These are phyloP conservation scores for Dendrolimus punctatus DNA, from an alignment of 1,140 invertebrate species.

Conservation along the genomic window DNA sequence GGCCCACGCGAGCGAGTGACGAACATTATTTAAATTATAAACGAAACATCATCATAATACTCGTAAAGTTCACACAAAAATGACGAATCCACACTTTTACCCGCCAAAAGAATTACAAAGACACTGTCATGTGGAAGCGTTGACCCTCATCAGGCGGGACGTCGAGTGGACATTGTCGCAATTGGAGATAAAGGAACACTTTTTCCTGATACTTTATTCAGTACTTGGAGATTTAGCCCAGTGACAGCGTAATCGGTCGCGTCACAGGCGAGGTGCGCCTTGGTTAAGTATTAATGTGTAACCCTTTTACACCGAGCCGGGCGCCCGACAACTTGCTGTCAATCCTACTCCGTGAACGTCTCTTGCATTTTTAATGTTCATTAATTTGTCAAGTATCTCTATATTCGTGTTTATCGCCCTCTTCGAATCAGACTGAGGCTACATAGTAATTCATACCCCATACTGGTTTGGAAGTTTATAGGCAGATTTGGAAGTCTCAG, in stretches of 20 bases:
- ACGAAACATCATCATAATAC: too few relatives aligned
- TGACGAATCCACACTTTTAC: too few relatives aligned
- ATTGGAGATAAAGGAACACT: slow-evolving; percentile 55
- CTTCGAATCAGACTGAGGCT: too few relatives aligned
- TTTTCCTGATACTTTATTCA: slow-evolving; percentile 71
- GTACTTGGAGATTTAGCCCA: slow-evolving; percentile 54
- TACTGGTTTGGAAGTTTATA: too few relatives aligned
- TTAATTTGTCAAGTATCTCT: slow-evolving; percentile 56
- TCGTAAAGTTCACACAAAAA: too few relatives aligned
- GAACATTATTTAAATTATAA: too few relatives aligned
- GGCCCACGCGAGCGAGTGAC: too few relatives aligned
- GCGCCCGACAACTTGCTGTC: slow-evolving; percentile 56
- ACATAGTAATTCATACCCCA: too few relatives aligned
- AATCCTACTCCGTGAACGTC: slow-evolving; percentile 45
- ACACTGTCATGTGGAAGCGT: background rate
- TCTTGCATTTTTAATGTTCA: slow-evolving; percentile 63
- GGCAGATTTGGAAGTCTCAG: too few relatives aligned
- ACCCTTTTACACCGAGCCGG: slow-evolving; percentile 49
- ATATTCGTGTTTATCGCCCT: too few relatives aligned
- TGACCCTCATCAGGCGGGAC: slow-evolving; percentile 53
- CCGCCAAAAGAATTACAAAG: too few relatives aligned
- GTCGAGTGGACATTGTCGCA: slow-evolving; percentile 22
- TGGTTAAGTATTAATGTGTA: slow-evolving; percentile 66
- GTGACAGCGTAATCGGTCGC: slow-evolving; percentile 64
- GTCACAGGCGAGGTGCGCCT: slow-evolving; percentile 51